phyloP scores from a whole-genome alignment of 2,797 vertebrate species.

The Pseudomugil tenellus region DNA sequence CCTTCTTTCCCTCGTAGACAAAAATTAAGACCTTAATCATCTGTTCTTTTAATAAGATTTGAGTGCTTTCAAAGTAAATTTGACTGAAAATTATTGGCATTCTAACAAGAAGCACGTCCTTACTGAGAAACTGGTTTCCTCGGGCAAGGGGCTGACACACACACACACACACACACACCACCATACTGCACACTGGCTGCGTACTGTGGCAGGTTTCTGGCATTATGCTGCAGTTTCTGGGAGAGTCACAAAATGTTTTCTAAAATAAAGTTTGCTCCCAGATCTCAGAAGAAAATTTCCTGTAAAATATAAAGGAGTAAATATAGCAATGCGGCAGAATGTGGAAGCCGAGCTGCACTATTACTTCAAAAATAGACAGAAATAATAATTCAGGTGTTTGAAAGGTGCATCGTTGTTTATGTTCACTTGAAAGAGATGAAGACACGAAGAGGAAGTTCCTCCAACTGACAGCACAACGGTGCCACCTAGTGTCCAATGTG shows the following conservation, averaged over 20 bases:
- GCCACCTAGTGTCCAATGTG: conserved; percentile 42
- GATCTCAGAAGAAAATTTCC: conserved; percentile 35
- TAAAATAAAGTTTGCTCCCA: conserved; percentile 13
- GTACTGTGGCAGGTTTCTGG: conserved; percentile 3
- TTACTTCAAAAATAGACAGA: conserved; percentile 37
- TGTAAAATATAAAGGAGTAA: conserved; percentile 44
- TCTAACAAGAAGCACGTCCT: conserved; percentile 51
- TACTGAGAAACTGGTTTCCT: conserved; percentile 22
- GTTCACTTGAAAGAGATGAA: conserved; percentile 11
- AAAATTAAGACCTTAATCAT: conserved; percentile 58
- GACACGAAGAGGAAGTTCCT: neutral
- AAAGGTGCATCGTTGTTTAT: conserved; percentile 7
- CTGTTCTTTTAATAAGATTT: conserved; percentile 47
- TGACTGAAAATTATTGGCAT: conserved; percentile 63
- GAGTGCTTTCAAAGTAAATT: conserved; percentile 50
- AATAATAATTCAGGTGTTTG: conserved; percentile 50
- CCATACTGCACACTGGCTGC: conserved; percentile 19
- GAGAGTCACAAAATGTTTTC: neutral
- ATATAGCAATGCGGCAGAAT: conserved; percentile 39
- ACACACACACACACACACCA: neutral
- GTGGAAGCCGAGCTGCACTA: conserved; percentile 13
- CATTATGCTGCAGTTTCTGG: neutral
- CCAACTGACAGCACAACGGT: conserved; percentile 25
- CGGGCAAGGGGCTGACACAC: conserved; percentile 28
- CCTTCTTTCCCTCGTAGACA: conserved; percentile 17